phyloP scores from a whole-genome alignment of 2,888 invertebrate genomes.

The Altica lythri region DNA sequence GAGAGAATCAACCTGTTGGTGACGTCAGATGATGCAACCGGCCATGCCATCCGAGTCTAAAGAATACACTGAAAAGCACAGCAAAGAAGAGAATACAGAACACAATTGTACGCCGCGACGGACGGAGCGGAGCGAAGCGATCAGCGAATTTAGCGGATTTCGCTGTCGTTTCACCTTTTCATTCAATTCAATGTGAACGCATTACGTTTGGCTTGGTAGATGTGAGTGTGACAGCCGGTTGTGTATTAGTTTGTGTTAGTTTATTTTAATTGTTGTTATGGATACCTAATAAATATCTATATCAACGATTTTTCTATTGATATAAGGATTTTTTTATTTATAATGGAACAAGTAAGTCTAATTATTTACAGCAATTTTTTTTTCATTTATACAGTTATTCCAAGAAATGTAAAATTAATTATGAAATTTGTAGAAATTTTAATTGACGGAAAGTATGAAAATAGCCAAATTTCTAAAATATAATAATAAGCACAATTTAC shows the following conservation, averaged over 20 bases:
- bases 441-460: too few relatives aligned
- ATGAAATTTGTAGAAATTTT: too few relatives aligned
- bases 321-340: too few relatives aligned
- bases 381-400: too few relatives aligned
- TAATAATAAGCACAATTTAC: too few relatives aligned
- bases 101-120: constrained; percentile 23
- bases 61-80: constrained; percentile 7
- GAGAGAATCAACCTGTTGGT: constrained; percentile 51
- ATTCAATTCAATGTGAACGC: constrained; percentile 17
- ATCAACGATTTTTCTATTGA: too few relatives aligned
- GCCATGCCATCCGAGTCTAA: constrained; percentile 25
- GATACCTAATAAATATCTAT: too few relatives aligned
- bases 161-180: not conserved
- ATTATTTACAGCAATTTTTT: too few relatives aligned
- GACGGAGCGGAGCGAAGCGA: constrained; percentile 13
- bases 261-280: constrained; percentile 13
- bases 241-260: constrained; percentile 22
- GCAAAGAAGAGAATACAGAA: constrained; percentile 32
- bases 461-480: too few relatives aligned
- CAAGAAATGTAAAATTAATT: too few relatives aligned
- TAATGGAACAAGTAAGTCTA: too few relatives aligned
- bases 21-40: constrained; percentile 48
- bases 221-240: constrained; percentile 8
- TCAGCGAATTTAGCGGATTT: constrained; percentile 10
- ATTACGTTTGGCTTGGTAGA: too few relatives aligned